Conservation (phyloP, 30 jellyfish, hydroid and myxozoan genomes). For the Hydractinia echinata region DNA sequence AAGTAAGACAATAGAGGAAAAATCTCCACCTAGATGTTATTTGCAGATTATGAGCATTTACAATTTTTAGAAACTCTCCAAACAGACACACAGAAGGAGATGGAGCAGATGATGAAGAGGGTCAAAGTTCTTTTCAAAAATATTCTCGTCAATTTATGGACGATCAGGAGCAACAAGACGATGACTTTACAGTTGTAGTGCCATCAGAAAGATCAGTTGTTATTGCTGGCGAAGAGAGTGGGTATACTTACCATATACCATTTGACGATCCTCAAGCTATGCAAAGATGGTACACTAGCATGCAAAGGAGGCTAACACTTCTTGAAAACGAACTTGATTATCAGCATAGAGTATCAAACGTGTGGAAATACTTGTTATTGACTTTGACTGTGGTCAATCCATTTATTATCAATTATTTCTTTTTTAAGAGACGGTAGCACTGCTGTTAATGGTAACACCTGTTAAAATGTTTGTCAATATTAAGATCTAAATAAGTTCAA, state of each 20-base stretch:
- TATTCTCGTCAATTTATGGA: constrained; percentile 4
- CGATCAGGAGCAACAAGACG: background rate
- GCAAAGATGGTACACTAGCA: constrained; percentile 37
- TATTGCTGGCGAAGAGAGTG: constrained; percentile 40
- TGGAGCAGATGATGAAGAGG: constrained; percentile 38
- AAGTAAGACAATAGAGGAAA: background rate
- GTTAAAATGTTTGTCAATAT: too few species aligned
- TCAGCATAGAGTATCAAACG: constrained; percentile 39
- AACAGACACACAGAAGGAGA: constrained; percentile 46
- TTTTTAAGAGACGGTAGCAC: constrained; percentile 11
- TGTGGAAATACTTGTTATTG: constrained; percentile 40
- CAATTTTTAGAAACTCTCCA: constrained; percentile 23
- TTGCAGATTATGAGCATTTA: background rate
- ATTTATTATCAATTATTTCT: constrained; percentile 41
- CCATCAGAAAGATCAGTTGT: constrained; percentile 39
- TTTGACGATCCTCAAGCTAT: constrained; percentile 37
- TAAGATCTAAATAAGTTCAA: too few species aligned
- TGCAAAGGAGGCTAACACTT: constrained; percentile 33
- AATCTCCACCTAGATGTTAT: background rate
- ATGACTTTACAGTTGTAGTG: constrained; percentile 1
- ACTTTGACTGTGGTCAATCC: constrained; percentile 85
- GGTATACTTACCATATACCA: constrained; percentile 2
- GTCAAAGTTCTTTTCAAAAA: constrained; percentile 24
- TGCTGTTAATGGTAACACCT: too few species aligned
- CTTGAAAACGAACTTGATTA: constrained; percentile 45